Conservation (phyloP, 1,140 invertebrate species). For the Reticulitermes speratus region DNA sequence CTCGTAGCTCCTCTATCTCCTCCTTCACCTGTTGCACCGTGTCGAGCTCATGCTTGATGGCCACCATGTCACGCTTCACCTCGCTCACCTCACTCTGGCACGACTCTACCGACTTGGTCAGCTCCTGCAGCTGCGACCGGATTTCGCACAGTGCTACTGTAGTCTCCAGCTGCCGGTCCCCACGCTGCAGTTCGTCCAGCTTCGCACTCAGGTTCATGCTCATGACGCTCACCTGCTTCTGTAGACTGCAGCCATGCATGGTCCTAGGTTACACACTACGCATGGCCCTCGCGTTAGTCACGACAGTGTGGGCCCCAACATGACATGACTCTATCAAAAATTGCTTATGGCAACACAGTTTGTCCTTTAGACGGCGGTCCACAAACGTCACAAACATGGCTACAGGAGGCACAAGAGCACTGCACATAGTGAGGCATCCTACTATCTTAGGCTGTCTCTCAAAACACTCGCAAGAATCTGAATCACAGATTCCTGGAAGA, state of each 20-base stretch:
- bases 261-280: conserved; percentile 34
- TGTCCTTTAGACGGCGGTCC: not conserved
- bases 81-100: conserved; percentile 87
- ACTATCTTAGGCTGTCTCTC: no score
- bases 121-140: conserved; percentile 83
- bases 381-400: not conserved
- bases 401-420: no score
- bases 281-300: conserved; percentile 29
- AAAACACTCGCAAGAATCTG: no score
- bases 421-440: no score
- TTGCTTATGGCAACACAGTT: not conserved
- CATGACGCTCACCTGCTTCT: conserved; percentile 95
- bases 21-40: conserved; percentile 91
- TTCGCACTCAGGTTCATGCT: conserved; percentile 90
- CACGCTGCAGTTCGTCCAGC: conserved; percentile 80
- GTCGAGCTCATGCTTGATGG: conserved; percentile 89
- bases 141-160: conserved; percentile 88
- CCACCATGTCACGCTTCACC: conserved; percentile 90
- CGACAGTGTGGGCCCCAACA: conserved; percentile 20
- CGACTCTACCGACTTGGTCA: conserved; percentile 89
- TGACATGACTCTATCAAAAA: conserved; percentile 1
- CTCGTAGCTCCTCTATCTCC: conserved; percentile 87
- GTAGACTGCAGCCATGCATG: conserved; percentile 64
- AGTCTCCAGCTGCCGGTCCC: conserved; percentile 75
- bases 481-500: no score